Conservation (phyloP, 2,113 vertebrate species). For the Pollachius pollachius region DNA sequence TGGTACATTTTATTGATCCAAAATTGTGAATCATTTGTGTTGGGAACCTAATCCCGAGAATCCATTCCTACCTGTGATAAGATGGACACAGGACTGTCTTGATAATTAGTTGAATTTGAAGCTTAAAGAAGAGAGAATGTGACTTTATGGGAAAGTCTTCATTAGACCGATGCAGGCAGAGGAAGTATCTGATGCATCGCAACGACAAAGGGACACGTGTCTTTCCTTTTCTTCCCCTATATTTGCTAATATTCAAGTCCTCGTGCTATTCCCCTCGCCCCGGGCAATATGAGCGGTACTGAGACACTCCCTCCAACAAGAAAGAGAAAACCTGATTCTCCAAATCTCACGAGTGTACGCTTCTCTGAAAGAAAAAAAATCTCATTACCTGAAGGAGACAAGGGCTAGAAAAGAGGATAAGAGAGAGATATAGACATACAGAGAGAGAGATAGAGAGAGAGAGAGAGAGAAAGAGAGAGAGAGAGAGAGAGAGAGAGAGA, state of each 20-base stretch:
- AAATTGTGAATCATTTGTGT: no score
- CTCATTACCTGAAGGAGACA: constrained; percentile 60
- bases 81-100: no score
- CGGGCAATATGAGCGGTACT: constrained; percentile 56
- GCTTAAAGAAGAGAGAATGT: no score
- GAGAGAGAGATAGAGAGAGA: not conserved
- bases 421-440: constrained; percentile 5
- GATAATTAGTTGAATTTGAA: no score
- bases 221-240: constrained; percentile 33
- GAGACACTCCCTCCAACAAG: constrained; percentile 64
- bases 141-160: no score
- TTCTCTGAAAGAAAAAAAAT: constrained; percentile 50
- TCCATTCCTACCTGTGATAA: no score
- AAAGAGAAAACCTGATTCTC: constrained; percentile 60
- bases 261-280: constrained; percentile 32
- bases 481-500: constrained; percentile 8
- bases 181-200: no score
- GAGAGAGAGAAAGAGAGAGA: constrained; percentile 12
- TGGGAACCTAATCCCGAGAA: no score
- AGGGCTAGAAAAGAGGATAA: constrained; percentile 42
- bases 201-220: constrained; percentile 37
- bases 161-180: no score
- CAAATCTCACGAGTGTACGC: constrained; percentile 56
- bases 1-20: no score
- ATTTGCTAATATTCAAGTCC: constrained; percentile 49